Conservation (phyloP, 2,113 vertebrate genomes). For the Xiphophorus maculatus region DNA sequence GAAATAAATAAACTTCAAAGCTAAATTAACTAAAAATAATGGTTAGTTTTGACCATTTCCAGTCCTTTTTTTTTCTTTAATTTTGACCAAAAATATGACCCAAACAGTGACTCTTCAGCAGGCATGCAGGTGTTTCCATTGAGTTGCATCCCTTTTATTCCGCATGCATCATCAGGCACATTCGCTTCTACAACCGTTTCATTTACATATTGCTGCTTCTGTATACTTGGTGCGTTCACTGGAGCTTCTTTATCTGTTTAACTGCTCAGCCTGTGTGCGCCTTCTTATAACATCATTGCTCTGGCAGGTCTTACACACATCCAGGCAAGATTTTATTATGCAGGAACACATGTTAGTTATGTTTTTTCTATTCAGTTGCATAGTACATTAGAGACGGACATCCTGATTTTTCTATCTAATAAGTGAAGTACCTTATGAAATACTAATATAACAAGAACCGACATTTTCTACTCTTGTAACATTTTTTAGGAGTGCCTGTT, state of each 20-base stretch:
- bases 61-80: background rate
- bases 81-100: background rate
- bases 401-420: background rate
- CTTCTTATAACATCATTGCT: constrained; percentile 57
- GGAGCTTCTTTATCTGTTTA: constrained; percentile 38
- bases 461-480: no score
- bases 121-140: constrained; percentile 12
- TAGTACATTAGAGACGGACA: background rate
- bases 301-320: constrained; percentile 42
- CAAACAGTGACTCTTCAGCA: background rate
- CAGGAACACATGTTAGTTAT: constrained; percentile 11
- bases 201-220: constrained; percentile 73
- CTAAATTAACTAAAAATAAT: constrained; percentile 4
- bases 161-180: constrained; percentile 44
- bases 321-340: constrained; percentile 25
- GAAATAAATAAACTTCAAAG: background rate
- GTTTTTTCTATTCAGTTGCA: constrained; percentile 2
- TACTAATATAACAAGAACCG: background rate
- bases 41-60: constrained; percentile 2
- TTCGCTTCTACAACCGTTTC: constrained; percentile 52
- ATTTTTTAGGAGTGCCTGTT: no score
- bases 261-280: constrained; percentile 23
- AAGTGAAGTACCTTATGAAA: background rate
- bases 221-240: constrained; percentile 48
- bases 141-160: constrained; percentile 26